Evolutionary conservation across 1,140 invertebrate genomes (phyloP), one percentile per base, ranked within the genome.

Genomic region (Ips typographus): DNA sequence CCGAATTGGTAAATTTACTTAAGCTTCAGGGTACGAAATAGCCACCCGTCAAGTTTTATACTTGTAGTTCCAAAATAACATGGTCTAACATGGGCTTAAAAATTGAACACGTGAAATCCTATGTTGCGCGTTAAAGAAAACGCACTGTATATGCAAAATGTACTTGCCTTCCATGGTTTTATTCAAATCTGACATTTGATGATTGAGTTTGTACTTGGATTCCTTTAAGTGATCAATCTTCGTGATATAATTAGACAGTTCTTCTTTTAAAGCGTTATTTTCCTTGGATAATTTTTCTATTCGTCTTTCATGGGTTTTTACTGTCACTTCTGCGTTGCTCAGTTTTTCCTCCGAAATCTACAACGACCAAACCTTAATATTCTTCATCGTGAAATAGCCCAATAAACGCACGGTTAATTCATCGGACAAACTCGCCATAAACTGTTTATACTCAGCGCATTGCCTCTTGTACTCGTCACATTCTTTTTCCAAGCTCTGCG

Each of bases 191-290:
- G 85, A 80, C 37, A 87, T 71, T 62, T 83, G 82, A 71, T 83
- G 80, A 52, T 77, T 82, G 2, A 87, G 76, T 69, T 83, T 83
- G 40, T 82, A 80, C 72, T 86, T 87, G 5, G 79, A 81, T 6
- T 82, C 81, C 71, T 86, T 87, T 4, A 90, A 76, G n/a, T 85
- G 82, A 55, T 87, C 85, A 38, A 90, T 80, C 40, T 86, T 84
- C 6, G 90, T 90, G 3, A 90, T 83, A 72, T 87, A 83, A 60
- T 84, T 80, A 1, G 87, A 81, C 51, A 84, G 83, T 77, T 93
- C 90, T 68, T 90, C 85, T 66, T 91, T 89, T 2, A 90, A 75
- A 1, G 82, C 64, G 40, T 81, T 80, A 3, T 83, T 77, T 49
- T 88, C 86, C 3, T 81, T 81, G 59, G 80, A 79, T 0, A 83